Conservation (phyloP, 1,140 invertebrate species). For the Brachionus calyciflorus region DNA sequence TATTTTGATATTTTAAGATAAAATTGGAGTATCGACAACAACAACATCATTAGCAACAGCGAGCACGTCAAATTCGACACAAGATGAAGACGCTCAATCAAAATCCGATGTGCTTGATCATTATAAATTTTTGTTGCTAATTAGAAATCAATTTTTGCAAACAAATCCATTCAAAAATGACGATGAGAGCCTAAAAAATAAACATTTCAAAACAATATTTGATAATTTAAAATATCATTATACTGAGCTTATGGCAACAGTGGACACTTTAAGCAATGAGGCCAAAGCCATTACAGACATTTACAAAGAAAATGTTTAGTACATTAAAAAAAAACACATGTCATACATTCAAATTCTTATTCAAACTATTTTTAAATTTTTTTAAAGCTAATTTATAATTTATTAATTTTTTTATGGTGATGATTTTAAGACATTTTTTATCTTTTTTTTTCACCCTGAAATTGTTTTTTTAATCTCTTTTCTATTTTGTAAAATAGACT, state of each 20-base stretch:
- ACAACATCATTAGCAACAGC: neutral
- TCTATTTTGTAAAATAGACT: too few species aligned
- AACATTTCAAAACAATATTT: slow-evolving; percentile 28
- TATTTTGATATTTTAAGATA: neutral
- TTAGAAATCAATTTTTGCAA: slow-evolving; percentile 44
- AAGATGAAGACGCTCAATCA: neutral
- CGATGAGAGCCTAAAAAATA: slow-evolving; percentile 30
- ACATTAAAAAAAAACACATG: too few species aligned
- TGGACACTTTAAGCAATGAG: slow-evolving; percentile 26
- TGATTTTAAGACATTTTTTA: too few species aligned
- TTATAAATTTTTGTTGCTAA: slow-evolving; percentile 40
- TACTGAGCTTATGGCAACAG: slow-evolving; percentile 26
- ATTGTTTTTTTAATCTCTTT: too few species aligned
- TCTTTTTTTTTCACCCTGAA: too few species aligned
- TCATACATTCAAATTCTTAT: neutral
- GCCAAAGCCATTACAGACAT: slow-evolving; percentile 30
- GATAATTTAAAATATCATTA: slow-evolving; percentile 42
- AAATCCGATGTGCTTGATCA: slow-evolving; percentile 47
- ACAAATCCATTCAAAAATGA: slow-evolving; percentile 43
- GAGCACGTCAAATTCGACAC: neutral
- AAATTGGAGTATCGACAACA: too few species aligned
- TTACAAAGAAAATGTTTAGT: slow-evolving; percentile 46
- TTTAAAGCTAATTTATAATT: too few species aligned
- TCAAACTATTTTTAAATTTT: too few species aligned
- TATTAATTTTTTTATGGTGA: too few species aligned